Evolutionary conservation across 1,140 invertebrate species (phyloP).

Genomic region (Pollicipes pollicipes): DNA sequence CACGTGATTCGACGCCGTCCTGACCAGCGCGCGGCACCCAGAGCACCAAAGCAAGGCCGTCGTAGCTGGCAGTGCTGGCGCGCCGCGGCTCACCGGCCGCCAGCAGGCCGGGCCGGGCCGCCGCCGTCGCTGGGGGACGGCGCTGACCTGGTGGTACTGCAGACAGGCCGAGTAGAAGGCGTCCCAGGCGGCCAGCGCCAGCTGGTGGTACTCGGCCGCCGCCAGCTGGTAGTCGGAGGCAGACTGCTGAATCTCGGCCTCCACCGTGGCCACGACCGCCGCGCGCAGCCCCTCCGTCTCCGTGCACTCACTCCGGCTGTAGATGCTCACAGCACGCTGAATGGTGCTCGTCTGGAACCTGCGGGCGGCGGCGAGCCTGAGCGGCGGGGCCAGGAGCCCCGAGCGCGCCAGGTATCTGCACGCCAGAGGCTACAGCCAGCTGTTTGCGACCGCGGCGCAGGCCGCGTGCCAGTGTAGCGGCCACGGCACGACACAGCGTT

Average conservation of each 20-base stretch:
- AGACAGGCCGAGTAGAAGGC: constrained; percentile 79
- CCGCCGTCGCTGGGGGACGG: no score
- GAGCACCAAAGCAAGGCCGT: no score
- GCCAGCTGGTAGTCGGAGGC: constrained; percentile 46
- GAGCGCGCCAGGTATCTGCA: no score
- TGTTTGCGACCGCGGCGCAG: no score
- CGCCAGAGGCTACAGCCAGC: no score
- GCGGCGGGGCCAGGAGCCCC: no score
- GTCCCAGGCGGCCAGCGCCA: constrained; percentile 62
- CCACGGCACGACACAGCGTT: no score
- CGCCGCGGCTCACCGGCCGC: constrained; percentile 6
- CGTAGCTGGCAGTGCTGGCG: no score
- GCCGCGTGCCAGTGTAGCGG: no score
- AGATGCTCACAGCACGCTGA: neutral
- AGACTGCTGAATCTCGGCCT: constrained; percentile 45
- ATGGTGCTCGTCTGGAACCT: neutral
- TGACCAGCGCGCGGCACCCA: no score
- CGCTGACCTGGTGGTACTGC: constrained; percentile 56
- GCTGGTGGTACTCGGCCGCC: constrained; percentile 56
- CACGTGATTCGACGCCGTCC: no score
- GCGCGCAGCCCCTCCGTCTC: neutral
- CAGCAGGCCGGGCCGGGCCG: neutral
- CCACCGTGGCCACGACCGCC: constrained; percentile 42
- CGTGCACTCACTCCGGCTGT: neutral
- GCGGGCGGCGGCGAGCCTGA: neutral